Conservation (phyloP, 2,113 vertebrate species). For the Anarhynchus alexandrinus region DNA sequence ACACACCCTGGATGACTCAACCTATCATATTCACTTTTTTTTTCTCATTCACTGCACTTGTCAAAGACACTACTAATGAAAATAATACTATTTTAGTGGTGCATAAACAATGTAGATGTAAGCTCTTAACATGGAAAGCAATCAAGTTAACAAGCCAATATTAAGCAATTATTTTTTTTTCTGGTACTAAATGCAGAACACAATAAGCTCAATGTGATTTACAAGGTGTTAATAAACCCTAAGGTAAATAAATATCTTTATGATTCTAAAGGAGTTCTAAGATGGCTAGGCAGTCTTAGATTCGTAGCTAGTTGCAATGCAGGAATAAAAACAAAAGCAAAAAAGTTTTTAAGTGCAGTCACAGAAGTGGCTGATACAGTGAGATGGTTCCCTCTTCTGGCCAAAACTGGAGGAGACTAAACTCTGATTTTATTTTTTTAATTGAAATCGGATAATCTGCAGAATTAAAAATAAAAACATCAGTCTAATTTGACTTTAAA, state of each 20-base stretch:
- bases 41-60: neutral
- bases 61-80: neutral
- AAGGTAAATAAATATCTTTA: neutral
- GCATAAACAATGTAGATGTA: neutral
- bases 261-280: neutral
- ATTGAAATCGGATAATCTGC: neutral
- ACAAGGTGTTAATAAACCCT: neutral
- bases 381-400: slow-evolving; percentile 78
- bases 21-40: neutral
- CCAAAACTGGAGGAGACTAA: slow-evolving; percentile 28
- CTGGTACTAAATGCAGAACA: neutral
- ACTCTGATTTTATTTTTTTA: neutral
- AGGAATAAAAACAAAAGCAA: neutral
- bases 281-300: neutral
- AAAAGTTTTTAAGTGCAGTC: neutral
- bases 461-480: neutral
- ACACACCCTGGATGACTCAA: neutral
- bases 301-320: neutral
- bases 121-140: neutral
- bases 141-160: neutral
- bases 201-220: neutral
- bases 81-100: neutral
- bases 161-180: neutral
- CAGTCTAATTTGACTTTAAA: neutral
- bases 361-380: slow-evolving; percentile 37